Conservation (phyloP, 2,113 vertebrate genomes). For the Labeo catla region DNA sequence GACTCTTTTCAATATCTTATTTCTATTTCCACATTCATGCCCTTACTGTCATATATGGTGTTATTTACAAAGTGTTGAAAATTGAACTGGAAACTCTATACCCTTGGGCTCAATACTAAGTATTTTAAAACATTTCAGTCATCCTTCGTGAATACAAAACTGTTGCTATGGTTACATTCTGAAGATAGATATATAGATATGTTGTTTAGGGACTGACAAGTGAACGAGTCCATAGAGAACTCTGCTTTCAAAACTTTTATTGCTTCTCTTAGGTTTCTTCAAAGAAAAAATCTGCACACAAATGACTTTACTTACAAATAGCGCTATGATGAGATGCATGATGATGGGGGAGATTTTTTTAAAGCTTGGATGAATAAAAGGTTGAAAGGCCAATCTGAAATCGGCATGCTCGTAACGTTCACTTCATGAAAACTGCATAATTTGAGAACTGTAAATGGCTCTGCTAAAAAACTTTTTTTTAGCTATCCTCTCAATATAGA, state of each 20-base stretch:
- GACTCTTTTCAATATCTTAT: not conserved
- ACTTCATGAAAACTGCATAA: not conserved
- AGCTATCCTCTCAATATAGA: slow-evolving; percentile 10
- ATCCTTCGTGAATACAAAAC: not conserved
- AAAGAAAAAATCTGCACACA: slow-evolving; percentile 48
- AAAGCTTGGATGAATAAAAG: slow-evolving; percentile 8
- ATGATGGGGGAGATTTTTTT: slow-evolving; percentile 3
- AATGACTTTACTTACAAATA: slow-evolving; percentile 49
- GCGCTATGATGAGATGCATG: slow-evolving; percentile 38
- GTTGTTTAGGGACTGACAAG: slow-evolving; percentile 8
- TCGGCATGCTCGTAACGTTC: not conserved
- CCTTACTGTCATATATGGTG: not conserved
- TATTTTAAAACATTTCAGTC: not conserved
- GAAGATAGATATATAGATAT: not conserved
- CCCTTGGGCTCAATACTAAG: not conserved
- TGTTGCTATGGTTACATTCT: not conserved
- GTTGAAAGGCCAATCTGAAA: slow-evolving; percentile 16
- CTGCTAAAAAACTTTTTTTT: slow-evolving; percentile 12
- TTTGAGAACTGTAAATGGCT: slow-evolving; percentile 1
- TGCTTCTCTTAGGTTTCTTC: slow-evolving; percentile 58
- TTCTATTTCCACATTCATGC: not conserved
- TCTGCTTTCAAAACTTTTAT: slow-evolving; percentile 65
- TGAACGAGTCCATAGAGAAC: slow-evolving; percentile 33
- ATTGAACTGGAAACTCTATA: no score
- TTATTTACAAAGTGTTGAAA: not conserved